Conservation (phyloP, 2,888 invertebrate species). For the Apotomis betuletana region DNA sequence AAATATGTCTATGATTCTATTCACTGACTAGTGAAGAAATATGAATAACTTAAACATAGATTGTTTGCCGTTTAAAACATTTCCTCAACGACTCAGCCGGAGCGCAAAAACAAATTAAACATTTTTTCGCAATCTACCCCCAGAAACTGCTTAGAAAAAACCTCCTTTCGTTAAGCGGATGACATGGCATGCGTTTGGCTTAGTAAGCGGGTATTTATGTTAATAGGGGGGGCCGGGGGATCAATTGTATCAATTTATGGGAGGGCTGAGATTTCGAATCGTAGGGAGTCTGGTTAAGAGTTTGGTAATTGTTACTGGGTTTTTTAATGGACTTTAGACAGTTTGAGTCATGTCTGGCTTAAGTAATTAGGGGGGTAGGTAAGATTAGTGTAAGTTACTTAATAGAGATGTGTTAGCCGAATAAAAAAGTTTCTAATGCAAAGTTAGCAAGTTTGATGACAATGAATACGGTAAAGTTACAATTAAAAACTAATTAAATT, state of each 20-base stretch:
- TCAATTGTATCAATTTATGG: constrained; percentile 70
- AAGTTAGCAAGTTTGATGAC: no score
- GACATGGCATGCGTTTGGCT: constrained; percentile 58
- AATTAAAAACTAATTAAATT: no score
- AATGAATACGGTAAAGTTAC: no score
- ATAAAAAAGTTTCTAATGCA: no score
- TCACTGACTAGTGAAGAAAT: neutral
- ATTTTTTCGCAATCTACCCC: constrained; percentile 35
- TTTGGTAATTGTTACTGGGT: constrained; percentile 38
- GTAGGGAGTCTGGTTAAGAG: constrained; percentile 36
- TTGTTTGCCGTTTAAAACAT: constrained; percentile 4
- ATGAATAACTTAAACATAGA: neutral
- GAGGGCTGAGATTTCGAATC: constrained; percentile 57
- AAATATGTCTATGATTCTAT: no score
- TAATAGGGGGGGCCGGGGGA: constrained; percentile 63
- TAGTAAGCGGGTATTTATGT: constrained; percentile 72
- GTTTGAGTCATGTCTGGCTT: constrained; percentile 9
- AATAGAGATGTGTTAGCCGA: neutral
- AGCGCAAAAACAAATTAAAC: constrained; percentile 37
- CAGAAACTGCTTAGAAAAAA: constrained; percentile 39
- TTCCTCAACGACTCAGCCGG: neutral
- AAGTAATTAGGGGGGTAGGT: constrained; percentile 23
- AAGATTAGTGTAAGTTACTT: no score
- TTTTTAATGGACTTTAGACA: constrained; percentile 42
- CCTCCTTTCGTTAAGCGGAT: constrained; percentile 40